A percentile compares a stretch with the other conserved stretches of the same genome.
phyloP scores from a whole-genome alignment of 2,888 invertebrate species.

The Athetis lepigone region DNA sequence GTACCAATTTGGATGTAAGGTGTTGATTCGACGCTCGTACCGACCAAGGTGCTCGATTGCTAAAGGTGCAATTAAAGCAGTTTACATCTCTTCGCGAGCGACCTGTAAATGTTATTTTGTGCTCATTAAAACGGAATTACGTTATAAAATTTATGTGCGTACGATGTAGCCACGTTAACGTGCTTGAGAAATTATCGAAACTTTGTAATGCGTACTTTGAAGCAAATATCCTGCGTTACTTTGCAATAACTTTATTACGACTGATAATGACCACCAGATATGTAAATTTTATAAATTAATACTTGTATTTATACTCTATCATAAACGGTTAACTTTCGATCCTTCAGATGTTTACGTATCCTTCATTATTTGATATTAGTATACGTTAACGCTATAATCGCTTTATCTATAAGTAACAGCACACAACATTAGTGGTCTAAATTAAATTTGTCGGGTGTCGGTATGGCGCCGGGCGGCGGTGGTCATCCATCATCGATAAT shows the following conservation, averaged over 20 bases:
- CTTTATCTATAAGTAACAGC: constrained; percentile 73
- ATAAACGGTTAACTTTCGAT: constrained; percentile 18
- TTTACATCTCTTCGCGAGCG: constrained; percentile 85
- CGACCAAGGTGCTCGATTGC: constrained; percentile 72
- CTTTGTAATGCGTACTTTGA: constrained; percentile 71
- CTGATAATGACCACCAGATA: constrained; percentile 15
- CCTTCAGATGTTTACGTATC: constrained; percentile 10
- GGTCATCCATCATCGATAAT: constrained; percentile 88
- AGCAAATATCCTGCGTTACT: constrained; percentile 30
- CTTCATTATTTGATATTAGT: constrained; percentile 27
- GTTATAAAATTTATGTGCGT: constrained; percentile 84
- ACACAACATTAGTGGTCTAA: constrained; percentile 84
- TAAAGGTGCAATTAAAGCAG: constrained; percentile 83
- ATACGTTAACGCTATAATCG: constrained; percentile 63
- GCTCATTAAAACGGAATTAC: constrained; percentile 86
- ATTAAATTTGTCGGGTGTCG: constrained; percentile 88
- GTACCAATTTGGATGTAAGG: constrained; percentile 75
- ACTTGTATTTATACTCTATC: not conserved
- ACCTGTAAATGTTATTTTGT: constrained; percentile 86
- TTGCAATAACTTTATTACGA: constrained; percentile 16
- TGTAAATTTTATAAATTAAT: constrained; percentile 1
- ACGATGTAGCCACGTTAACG: constrained; percentile 78
- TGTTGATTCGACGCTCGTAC: constrained; percentile 80
- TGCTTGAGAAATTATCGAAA: constrained; percentile 77
- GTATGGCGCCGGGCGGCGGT: constrained; percentile 80